A percentile compares a stretch with the other conserved stretches of the same genome.
These are phyloP conservation scores for Calephelis perditalis DNA, from an alignment of 2,888 invertebrate species.

Conservation along the genomic window DNA sequence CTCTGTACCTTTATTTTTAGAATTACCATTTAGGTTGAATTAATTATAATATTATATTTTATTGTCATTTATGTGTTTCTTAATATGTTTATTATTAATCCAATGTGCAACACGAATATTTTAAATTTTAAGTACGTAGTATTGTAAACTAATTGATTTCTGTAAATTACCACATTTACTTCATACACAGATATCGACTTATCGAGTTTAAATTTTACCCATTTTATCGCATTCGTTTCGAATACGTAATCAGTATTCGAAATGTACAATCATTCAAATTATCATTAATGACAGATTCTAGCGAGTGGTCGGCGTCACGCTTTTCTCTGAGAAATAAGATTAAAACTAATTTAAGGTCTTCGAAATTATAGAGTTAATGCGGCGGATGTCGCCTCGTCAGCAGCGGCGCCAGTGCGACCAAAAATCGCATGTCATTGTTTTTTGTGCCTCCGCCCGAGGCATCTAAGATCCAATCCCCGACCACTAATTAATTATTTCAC, in stretches of 20 bases:
- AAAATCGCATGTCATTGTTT: slow-evolving; percentile 77
- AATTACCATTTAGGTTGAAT: too few species aligned
- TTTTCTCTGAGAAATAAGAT: slow-evolving; percentile 64
- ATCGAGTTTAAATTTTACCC: slow-evolving; percentile 13
- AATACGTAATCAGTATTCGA: slow-evolving; percentile 33
- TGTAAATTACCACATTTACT: background rate
- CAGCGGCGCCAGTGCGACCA: slow-evolving; percentile 62
- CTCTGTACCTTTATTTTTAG: too few species aligned
- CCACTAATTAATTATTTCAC: slow-evolving; percentile 77
- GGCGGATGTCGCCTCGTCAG: slow-evolving; percentile 67
- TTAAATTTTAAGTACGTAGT: too few species aligned
- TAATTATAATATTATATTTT: too few species aligned
- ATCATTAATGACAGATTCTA: slow-evolving; percentile 74
- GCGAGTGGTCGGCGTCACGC: slow-evolving; percentile 68
- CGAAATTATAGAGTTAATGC: slow-evolving; percentile 71
- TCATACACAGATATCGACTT: background rate
- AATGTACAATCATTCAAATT: slow-evolving; percentile 63
- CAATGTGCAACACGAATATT: too few species aligned
- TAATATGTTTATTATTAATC: too few species aligned
- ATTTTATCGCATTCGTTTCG: slow-evolving; percentile 18
- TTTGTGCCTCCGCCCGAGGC: slow-evolving; percentile 66
- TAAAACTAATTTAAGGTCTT: slow-evolving; percentile 74
- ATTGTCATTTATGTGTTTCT: too few species aligned
- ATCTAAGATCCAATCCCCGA: slow-evolving; percentile 55
- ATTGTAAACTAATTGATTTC: background rate